A percentile compares a stretch with the other conserved stretches of the same genome.
phyloP scores from a whole-genome alignment of 2,888 invertebrate species.

The Barypeithes pellucidus region DNA sequence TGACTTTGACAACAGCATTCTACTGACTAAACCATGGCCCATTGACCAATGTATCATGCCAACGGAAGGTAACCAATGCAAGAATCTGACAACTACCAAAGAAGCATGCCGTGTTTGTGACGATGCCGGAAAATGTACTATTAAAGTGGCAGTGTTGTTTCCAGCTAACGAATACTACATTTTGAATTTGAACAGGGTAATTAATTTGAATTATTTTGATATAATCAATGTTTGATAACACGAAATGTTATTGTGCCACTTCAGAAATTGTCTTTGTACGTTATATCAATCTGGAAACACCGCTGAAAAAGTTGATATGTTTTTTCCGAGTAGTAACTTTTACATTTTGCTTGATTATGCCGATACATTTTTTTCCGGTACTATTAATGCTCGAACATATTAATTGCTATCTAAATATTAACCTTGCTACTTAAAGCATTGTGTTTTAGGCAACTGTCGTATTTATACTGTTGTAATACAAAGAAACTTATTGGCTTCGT shows the following conservation, averaged over 20 bases:
- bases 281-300: no score
- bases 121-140: slow-evolving; percentile 74
- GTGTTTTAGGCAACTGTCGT: no score
- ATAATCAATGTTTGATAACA: slow-evolving; percentile 28
- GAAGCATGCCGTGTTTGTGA: slow-evolving; percentile 53
- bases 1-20: slow-evolving; percentile 57
- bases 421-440: no score
- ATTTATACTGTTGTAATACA: no score
- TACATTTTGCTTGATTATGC: no score
- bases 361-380: no score
- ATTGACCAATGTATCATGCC: slow-evolving; percentile 51
- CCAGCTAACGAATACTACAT: slow-evolving; percentile 75
- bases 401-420: no score
- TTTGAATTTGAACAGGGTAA: slow-evolving; percentile 71
- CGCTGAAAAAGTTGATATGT: no score
- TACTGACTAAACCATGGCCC: slow-evolving; percentile 57
- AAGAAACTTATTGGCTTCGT: no score
- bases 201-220: slow-evolving; percentile 25
- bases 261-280: no score
- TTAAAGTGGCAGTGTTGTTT: slow-evolving; percentile 79
- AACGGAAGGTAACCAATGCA: slow-evolving; percentile 43
- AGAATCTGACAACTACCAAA: slow-evolving; percentile 31
- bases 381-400: no score
- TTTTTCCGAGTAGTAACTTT: no score
- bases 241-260: neutral